Conservation (phyloP, 2,113 vertebrate species). For the Bujurquina vittata region DNA sequence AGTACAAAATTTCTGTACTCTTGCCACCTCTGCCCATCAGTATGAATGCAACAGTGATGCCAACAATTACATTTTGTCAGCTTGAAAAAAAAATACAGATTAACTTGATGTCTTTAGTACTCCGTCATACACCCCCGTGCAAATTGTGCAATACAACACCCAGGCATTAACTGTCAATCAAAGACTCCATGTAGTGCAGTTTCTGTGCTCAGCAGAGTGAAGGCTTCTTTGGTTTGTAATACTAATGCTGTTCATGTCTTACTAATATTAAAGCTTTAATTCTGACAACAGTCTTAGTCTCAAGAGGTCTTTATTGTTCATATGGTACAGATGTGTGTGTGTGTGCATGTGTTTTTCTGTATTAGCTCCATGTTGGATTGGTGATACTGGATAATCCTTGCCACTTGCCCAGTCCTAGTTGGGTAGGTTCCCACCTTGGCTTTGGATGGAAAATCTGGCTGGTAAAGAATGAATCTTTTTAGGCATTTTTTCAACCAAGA, state of each 20-base stretch:
- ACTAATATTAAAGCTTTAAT: not conserved
- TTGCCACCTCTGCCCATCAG: not conserved
- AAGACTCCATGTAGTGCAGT: not conserved
- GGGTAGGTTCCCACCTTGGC: not conserved
- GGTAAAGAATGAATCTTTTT: not conserved
- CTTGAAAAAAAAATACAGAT: not conserved
- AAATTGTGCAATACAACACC: not conserved
- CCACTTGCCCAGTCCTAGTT: not conserved
- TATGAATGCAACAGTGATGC: not conserved
- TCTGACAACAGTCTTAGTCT: not conserved
- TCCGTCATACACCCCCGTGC: not conserved
- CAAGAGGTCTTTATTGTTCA: not conserved
- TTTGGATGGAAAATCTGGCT: not conserved
- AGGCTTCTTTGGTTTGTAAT: not conserved
- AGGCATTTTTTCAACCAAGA: not conserved
- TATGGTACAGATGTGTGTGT: not conserved
- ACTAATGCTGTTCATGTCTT: not conserved
- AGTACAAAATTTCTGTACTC: too few species aligned
- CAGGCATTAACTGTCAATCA: not conserved
- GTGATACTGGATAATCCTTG: not conserved
- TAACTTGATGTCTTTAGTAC: not conserved
- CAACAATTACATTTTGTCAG: not conserved
- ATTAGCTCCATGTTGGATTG: not conserved
- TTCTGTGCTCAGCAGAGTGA: not conserved
- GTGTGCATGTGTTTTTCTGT: not conserved